phyloP scores from a whole-genome alignment of 2,888 invertebrate species.

The Agonopterix heracliana region DNA sequence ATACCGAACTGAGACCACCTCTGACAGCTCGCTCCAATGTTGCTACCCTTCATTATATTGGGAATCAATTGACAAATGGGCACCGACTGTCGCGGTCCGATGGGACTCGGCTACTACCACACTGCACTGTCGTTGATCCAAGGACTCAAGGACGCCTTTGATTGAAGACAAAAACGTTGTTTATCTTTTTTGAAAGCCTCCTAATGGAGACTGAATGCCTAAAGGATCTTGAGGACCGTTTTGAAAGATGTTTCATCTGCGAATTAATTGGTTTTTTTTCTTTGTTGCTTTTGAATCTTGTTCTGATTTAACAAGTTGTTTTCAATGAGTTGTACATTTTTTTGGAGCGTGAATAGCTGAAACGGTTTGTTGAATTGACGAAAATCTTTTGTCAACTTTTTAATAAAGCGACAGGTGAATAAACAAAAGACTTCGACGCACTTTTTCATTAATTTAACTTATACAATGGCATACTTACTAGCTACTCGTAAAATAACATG shows the following conservation, averaged over 20 bases:
- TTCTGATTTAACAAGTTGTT: too few relatives aligned
- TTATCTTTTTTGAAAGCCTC: conserved; percentile 46
- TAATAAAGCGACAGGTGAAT: too few relatives aligned
- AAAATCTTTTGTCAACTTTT: too few relatives aligned
- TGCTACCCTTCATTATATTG: conserved; percentile 72
- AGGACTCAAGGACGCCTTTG: conserved; percentile 20
- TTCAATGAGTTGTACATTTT: too few relatives aligned
- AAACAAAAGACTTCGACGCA: too few relatives aligned
- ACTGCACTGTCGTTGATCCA: conserved; percentile 9
- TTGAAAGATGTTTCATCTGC: conserved; percentile 24
- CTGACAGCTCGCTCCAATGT: conserved; percentile 65
- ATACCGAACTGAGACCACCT: conserved; percentile 59
- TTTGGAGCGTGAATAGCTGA: not conserved
- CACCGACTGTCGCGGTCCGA: conserved; percentile 22
- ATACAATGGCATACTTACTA: too few relatives aligned
- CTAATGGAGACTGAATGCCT: conserved; percentile 29
- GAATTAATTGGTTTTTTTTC: conserved; percentile 34
- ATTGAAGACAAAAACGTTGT: conserved; percentile 34
- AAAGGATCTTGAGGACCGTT: conserved; percentile 21
- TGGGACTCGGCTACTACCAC: conserved; percentile 8
- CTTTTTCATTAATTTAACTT: too few relatives aligned
- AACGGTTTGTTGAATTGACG: not conserved
- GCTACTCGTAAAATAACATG: too few relatives aligned
- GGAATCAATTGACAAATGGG: conserved; percentile 73
- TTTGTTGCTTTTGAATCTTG: not conserved